Evolutionary conservation across 2,797 vertebrate genomes (phyloP).

Genomic region (Lepilemur ruficaudatus): DNA sequence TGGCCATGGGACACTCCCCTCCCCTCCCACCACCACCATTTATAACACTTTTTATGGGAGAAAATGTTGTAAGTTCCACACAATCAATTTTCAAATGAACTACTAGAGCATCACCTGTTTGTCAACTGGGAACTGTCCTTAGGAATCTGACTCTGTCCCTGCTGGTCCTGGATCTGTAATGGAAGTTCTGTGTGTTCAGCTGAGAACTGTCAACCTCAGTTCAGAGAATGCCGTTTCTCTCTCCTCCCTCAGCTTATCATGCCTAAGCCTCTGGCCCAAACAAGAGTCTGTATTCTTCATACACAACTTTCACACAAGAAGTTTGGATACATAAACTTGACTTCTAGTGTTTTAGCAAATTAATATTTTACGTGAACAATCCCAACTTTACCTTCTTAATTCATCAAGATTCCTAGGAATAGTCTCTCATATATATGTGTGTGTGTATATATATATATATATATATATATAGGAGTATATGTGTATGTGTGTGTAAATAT

Average conservation of each 20-base stretch:
- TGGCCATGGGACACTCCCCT: neutral
- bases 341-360: neutral
- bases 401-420: neutral
- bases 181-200: neutral
- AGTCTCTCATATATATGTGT: neutral
- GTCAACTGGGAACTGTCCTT: neutral
- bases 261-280: neutral
- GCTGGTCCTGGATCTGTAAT: neutral
- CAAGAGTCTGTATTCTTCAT: neutral
- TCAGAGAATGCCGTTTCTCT: neutral
- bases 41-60: slow-evolving; percentile 25
- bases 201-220: neutral
- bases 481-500: fast-evolving
- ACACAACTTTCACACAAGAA: neutral
- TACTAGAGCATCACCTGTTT: slow-evolving; percentile 22
- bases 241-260: neutral
- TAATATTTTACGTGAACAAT: neutral
- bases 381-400: neutral
- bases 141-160: neutral
- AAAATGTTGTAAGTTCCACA: slow-evolving; percentile 49
- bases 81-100: slow-evolving; percentile 51
- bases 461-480: too few relatives aligned
- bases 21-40: neutral
- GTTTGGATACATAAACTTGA: neutral
- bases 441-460: too few relatives aligned